phyloP scores from a whole-genome alignment of 2,797 vertebrate species.

The Octomys mimax region DNA sequence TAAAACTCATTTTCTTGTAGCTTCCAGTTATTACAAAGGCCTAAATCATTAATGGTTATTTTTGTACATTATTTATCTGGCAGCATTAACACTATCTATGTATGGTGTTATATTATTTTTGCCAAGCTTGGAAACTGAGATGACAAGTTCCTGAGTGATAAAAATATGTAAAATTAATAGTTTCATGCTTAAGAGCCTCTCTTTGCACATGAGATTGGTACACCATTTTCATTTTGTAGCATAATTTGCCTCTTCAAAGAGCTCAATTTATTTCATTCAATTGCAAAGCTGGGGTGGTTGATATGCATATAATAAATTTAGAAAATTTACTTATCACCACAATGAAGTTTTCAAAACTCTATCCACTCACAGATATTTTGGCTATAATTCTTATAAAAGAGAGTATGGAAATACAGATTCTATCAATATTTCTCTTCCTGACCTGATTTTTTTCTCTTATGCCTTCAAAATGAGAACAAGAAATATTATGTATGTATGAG shows the following conservation, averaged over 20 bases:
- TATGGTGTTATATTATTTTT: conserved; percentile 60
- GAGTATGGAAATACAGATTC: conserved; percentile 5
- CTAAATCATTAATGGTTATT: conserved; percentile 61
- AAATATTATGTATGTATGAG: background rate
- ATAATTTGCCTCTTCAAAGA: conserved; percentile 78
- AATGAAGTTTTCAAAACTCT: conserved; percentile 68
- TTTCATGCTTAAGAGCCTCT: conserved; percentile 73
- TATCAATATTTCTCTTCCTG: conserved; percentile 52
- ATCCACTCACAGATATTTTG: conserved; percentile 55
- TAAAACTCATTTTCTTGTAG: conserved; percentile 41
- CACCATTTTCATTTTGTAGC: conserved; percentile 73
- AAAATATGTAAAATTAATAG: conserved; percentile 76
- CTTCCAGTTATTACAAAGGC: conserved; percentile 55
- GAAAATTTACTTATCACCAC: conserved; percentile 75
- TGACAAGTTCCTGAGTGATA: conserved; percentile 67
- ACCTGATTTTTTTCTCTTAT: conserved; percentile 41
- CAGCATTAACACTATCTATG: conserved; percentile 63
- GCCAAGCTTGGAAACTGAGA: conserved; percentile 67
- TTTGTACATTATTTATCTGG: conserved; percentile 63
- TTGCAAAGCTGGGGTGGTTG: conserved; percentile 64
- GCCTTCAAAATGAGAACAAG: conserved; percentile 40
- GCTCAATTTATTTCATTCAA: conserved; percentile 71
- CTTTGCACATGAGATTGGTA: conserved; percentile 71
- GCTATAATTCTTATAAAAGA: conserved; percentile 36
- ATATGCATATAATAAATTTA: conserved; percentile 77